Evolutionary conservation across 2,888 invertebrate species (phyloP).

Genomic region (Aspidiotus rigidus): DNA sequence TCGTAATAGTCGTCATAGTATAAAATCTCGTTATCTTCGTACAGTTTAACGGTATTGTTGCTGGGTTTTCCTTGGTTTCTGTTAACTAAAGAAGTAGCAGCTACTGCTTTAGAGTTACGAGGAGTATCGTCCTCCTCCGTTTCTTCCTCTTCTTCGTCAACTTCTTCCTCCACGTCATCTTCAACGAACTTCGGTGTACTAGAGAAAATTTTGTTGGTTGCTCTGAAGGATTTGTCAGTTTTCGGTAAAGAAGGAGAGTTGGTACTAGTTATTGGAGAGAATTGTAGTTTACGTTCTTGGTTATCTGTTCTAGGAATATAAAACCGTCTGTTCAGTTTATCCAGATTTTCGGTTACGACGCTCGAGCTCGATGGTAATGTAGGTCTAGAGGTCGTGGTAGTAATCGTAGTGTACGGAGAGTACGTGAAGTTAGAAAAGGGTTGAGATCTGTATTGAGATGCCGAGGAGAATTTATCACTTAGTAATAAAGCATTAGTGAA

Average conservation of each 20-base stretch:
- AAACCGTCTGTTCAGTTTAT: conserved; percentile 34
- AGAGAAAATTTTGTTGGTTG: conserved; percentile 15
- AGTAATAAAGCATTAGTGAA: conserved; percentile 12
- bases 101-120: not conserved
- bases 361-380: conserved; percentile 45
- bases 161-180: not conserved
- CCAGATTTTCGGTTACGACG: conserved; percentile 41
- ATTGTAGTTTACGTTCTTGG: conserved; percentile 26
- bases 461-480: conserved; percentile 19
- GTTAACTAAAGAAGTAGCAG: not conserved
- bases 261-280: not conserved
- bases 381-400: conserved; percentile 38
- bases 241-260: conserved; percentile 14
- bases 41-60: not conserved
- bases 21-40: conserved; percentile 15
- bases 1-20: conserved; percentile 26
- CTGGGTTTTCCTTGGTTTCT: not conserved
- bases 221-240: conserved; percentile 11
- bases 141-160: conserved; percentile 38
- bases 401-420: conserved; percentile 16
- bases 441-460: conserved; percentile 13
- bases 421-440: conserved; percentile 3
- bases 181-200: conserved; percentile 38
- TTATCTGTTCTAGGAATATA: conserved; percentile 33
- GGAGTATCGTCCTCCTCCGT: not conserved